phyloP scores from a whole-genome alignment of 2,888 invertebrate species.

The Sphaeridia pumilis region DNA sequence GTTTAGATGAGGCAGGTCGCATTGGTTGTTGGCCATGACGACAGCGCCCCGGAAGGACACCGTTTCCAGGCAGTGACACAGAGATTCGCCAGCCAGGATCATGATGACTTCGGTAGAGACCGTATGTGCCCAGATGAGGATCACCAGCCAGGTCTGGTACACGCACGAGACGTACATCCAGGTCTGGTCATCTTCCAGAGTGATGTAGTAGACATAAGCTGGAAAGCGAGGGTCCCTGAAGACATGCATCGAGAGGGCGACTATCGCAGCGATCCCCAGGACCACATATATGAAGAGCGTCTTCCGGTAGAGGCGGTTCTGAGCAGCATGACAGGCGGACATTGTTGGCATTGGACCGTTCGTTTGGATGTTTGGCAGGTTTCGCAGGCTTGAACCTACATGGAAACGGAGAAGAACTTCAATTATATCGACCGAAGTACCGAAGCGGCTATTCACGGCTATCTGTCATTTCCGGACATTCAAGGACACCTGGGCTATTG shows the following conservation, averaged over 20 bases:
- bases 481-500: too few relatives aligned
- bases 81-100: slow-evolving; percentile 27
- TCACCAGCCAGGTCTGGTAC: slow-evolving; percentile 31
- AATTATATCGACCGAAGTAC: too few relatives aligned
- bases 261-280: slow-evolving; percentile 22
- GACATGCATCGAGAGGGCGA: slow-evolving; percentile 24
- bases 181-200: slow-evolving; percentile 20
- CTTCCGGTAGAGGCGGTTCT: slow-evolving; percentile 26
- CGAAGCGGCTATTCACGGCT: too few relatives aligned
- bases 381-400: slow-evolving; percentile 28
- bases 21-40: slow-evolving; percentile 35
- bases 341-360: slow-evolving; percentile 31
- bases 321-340: slow-evolving; percentile 31
- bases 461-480: too few relatives aligned
- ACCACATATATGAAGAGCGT: slow-evolving; percentile 24
- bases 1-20: slow-evolving; percentile 32
- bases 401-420: too few relatives aligned
- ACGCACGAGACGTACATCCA: slow-evolving; percentile 18
- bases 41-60: slow-evolving; percentile 33
- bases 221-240: slow-evolving; percentile 21
- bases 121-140: slow-evolving; percentile 29
- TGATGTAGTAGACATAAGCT: slow-evolving; percentile 28
- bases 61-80: slow-evolving; percentile 33
- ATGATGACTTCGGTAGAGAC: slow-evolving; percentile 31
- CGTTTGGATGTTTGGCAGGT: slow-evolving; percentile 28